Conservation (phyloP, 2,797 vertebrate species). For the Pogonophryne albipinna region DNA sequence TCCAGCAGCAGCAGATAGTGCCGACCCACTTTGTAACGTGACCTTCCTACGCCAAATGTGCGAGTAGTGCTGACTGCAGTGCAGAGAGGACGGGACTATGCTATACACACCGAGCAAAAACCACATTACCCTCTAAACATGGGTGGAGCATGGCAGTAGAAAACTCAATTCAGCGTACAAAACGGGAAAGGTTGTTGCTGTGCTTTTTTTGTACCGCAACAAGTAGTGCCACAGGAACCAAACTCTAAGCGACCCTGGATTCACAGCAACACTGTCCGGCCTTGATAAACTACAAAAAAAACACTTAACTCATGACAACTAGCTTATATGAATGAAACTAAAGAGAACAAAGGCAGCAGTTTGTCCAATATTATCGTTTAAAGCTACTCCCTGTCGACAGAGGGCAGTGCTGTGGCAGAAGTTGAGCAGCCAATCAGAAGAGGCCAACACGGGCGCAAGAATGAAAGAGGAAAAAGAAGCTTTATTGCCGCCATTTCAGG, state of each 20-base stretch:
- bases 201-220: conserved; percentile 16
- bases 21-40: conserved; percentile 71
- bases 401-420: conserved; percentile 30
- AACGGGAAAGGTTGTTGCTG: too few species aligned
- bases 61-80: conserved; percentile 76
- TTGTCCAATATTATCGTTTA: neutral
- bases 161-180: neutral
- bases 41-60: conserved; percentile 76
- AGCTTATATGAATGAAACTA: rapidly evolving
- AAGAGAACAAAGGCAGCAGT: conserved; percentile 23
- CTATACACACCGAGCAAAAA: neutral
- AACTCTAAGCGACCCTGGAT: too few species aligned
- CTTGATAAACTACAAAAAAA: neutral
- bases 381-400: conserved; percentile 33
- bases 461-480: conserved; percentile 64
- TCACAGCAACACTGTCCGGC: rapidly evolving
- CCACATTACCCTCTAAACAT: neutral
- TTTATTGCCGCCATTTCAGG: conserved; percentile 84
- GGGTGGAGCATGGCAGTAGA: neutral
- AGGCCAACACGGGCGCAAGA: conserved; percentile 54
- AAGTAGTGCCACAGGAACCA: neutral
- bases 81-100: conserved; percentile 61
- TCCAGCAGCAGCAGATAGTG: conserved; percentile 49
- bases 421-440: conserved; percentile 62
- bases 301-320: neutral